A percentile compares a stretch with the other conserved stretches of the same genome.
These are phyloP conservation scores for Lysandra coridon DNA, from an alignment of 2,888 invertebrate genomes.

Conservation along the genomic window DNA sequence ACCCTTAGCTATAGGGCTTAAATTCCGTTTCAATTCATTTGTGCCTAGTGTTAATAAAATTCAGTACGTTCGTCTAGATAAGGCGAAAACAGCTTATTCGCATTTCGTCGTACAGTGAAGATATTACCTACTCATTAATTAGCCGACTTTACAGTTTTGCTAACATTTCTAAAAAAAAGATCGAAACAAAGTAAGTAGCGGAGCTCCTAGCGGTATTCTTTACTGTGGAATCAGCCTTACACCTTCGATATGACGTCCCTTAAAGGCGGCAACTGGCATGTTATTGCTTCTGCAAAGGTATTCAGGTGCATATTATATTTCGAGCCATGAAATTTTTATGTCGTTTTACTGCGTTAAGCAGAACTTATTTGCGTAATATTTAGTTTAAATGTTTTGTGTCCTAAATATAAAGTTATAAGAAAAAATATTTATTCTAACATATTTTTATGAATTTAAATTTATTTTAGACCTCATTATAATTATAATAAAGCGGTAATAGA, in stretches of 20 bases:
- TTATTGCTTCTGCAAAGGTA: conserved; percentile 33
- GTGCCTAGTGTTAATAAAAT: no score
- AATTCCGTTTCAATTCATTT: no score
- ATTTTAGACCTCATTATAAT: background rate
- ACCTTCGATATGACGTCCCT: conserved; percentile 11
- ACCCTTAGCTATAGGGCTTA: no score
- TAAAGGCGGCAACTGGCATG: conserved; percentile 27
- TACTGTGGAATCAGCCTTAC: background rate
- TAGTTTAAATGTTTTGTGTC: background rate
- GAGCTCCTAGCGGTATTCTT: no score
- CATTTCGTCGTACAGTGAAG: no score
- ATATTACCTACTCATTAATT: no score
- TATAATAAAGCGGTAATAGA: background rate
- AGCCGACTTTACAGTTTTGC: no score
- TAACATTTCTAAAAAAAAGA: no score
- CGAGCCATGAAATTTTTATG: conserved; percentile 15
- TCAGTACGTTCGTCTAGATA: no score
- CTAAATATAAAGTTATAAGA: no score
- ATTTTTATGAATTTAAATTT: background rate
- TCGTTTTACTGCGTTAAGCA: background rate
- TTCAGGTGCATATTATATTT: conserved; percentile 25
- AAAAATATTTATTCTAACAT: background rate
- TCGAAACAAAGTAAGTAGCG: no score
- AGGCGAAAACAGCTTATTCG: no score
- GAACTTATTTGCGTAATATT: background rate